phyloP scores from a whole-genome alignment of 2,888 invertebrate genomes.

The Melangyna quadrimaculata region DNA sequence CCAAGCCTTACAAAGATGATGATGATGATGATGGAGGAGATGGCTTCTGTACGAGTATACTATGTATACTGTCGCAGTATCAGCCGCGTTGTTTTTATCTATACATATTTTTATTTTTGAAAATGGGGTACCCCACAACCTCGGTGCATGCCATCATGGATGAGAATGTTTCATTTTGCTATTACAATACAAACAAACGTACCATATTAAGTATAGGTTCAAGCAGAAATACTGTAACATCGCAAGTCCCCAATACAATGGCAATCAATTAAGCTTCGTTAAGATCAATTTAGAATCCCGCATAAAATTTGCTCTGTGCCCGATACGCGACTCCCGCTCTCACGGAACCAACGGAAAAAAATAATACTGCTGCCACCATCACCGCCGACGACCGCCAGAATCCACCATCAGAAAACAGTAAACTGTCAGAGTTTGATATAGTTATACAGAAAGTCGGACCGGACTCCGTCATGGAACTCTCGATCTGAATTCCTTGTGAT shows the following conservation, averaged over 20 bases:
- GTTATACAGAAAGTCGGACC: slow-evolving; percentile 26
- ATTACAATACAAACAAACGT: slow-evolving; percentile 54
- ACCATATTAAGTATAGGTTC: neutral
- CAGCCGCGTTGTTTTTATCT: slow-evolving; percentile 35
- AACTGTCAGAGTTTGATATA: slow-evolving; percentile 18
- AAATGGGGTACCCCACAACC: slow-evolving; percentile 59
- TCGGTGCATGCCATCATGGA: slow-evolving; percentile 42
- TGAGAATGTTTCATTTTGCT: slow-evolving; percentile 51
- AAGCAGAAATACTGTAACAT: slow-evolving; percentile 57
- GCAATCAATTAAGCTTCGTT: slow-evolving; percentile 81
- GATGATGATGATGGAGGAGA: slow-evolving; percentile 56
- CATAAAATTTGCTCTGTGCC: slow-evolving; percentile 77
- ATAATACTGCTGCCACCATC: slow-evolving; percentile 30
- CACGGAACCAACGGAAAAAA: slow-evolving; percentile 64
- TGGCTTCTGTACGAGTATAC: slow-evolving; percentile 54
- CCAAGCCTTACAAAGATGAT: slow-evolving; percentile 35
- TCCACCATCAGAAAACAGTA: slow-evolving; percentile 51
- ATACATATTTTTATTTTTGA: slow-evolving; percentile 22
- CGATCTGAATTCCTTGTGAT: slow-evolving; percentile 71
- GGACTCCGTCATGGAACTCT: slow-evolving; percentile 58
- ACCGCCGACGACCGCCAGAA: slow-evolving; percentile 46
- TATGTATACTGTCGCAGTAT: slow-evolving; percentile 33
- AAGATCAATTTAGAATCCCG: slow-evolving; percentile 82
- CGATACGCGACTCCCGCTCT: slow-evolving; percentile 70
- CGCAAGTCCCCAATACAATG: slow-evolving; percentile 76